Evolutionary conservation across 2,888 invertebrate genomes (phyloP), one percentile per base, ranked within the genome.

Genomic region (Germaria angustata): DNA sequence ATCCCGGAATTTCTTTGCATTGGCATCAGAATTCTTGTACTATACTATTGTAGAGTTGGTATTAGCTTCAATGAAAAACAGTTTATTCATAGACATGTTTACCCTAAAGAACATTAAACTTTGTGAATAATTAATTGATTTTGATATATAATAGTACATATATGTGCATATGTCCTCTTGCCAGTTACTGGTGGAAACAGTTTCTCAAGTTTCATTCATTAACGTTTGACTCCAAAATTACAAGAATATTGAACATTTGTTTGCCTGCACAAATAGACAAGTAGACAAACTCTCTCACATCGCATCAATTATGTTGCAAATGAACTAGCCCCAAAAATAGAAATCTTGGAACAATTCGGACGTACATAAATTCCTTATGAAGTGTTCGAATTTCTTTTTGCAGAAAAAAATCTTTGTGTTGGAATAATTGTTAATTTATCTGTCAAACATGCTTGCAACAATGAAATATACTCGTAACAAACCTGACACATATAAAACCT

Each of bases 401-500:
- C 28, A 55, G 0, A 32, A 24, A 34, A 15, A 53, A 20, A 39
- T 28, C 13, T 17, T 20, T 28, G 9, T 41, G 15, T 6, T 11
- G 11, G 11, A 41, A 8, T 53, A 53, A 32, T 44, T 15, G 22
- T 73, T 41, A 17, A 49, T 8, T 17, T 49, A 8, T 61, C 59
- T 51, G 17, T 32, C 32, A 44, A 44, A 44, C 36, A 63, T 73
- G 41, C 41, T 59, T 51, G 61, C 73, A 53, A 17, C 51, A 73
- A 63, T 41, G 73, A 53, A 63, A 63, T 63, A 32, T n/a, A n/a
- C n/a, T n/a, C n/a, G n/a, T 53, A 63, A 73, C 73, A 63, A 53
- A 73, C 73, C 53, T 73, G 73, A 63, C 73, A 53, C 63, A 63
- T 51, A 51, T 51, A 61, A 36, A 61, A 49, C 72, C 72, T 72